Percentiles rank a stretch among this genome's conserved stretches.
phyloP scores from a whole-genome alignment of 2,888 invertebrate species.

The Heliconius aoede region DNA sequence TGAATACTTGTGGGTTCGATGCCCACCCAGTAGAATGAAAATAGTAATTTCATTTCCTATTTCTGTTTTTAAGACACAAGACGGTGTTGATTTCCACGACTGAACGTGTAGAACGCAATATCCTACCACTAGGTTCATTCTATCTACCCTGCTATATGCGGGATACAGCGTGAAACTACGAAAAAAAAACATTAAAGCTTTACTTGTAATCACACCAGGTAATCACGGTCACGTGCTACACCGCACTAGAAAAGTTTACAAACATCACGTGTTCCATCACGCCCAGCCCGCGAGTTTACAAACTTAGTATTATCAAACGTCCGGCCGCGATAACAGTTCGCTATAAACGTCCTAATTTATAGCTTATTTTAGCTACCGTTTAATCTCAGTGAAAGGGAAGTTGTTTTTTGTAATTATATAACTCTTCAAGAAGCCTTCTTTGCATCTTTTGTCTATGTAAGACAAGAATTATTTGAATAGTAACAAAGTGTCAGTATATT shows the following conservation, averaged over 20 bases:
- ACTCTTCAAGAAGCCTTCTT: neutral
- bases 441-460: neutral
- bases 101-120: too few species aligned
- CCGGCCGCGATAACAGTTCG: conserved; percentile 49
- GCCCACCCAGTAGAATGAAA: too few species aligned
- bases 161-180: neutral
- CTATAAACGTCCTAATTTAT: conserved; percentile 12
- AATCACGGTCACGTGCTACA: conserved; percentile 31
- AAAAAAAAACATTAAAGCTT: neutral
- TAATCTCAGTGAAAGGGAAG: neutral
- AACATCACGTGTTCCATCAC: conserved; percentile 58
- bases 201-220: conserved; percentile 13
- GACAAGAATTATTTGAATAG: too few species aligned
- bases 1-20: too few species aligned
- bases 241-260: conserved; percentile 33
- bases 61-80: too few species aligned
- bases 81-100: too few species aligned
- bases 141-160: neutral
- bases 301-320: conserved; percentile 54
- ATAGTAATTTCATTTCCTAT: too few species aligned
- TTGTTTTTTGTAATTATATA: neutral
- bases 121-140: neutral
- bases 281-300: conserved; percentile 54
- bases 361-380: conserved; percentile 9
- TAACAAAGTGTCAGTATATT: too few species aligned